Evolutionary conservation across 2,888 invertebrate genomes (phyloP).

Genomic region (Synergus gifuensis): DNA sequence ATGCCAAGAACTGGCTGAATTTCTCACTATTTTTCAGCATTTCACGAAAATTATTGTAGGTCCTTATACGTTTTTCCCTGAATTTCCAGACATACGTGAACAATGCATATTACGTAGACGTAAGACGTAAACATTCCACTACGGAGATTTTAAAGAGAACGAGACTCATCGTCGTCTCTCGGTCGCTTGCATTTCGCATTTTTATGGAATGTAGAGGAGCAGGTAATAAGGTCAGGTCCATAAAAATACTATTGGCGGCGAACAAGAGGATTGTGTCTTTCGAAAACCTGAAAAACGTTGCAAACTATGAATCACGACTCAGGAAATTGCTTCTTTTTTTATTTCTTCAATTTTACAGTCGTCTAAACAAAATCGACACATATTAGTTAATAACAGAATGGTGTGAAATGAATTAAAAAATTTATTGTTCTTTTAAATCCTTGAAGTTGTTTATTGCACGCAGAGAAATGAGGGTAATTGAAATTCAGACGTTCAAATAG

Average conservation of each 20-base stretch:
- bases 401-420: background rate
- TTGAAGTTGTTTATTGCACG: background rate
- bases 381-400: background rate
- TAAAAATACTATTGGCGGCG: conserved; percentile 40
- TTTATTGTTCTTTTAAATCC: background rate
- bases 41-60: conserved; percentile 1
- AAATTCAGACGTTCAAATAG: too few relatives aligned
- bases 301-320: conserved; percentile 1
- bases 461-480: background rate
- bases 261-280: conserved; percentile 38
- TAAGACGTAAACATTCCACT: conserved; percentile 21
- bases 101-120: background rate
- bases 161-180: conserved; percentile 40
- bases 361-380: background rate
- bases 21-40: conserved; percentile 8
- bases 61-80: background rate
- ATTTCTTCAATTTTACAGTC: conserved; percentile 2
- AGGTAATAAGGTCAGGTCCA: conserved; percentile 42
- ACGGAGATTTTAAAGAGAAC: conserved; percentile 38
- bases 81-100: background rate
- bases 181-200: conserved; percentile 41
- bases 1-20: conserved; percentile 14
- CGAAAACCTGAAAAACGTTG: conserved; percentile 19
- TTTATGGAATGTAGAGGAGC: conserved; percentile 40
- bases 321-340: background rate